A percentile compares a stretch with the other conserved stretches of the same genome.
Evolutionary conservation across 2,888 invertebrate genomes (phyloP).

Genomic region (Crematogaster levior): DNA sequence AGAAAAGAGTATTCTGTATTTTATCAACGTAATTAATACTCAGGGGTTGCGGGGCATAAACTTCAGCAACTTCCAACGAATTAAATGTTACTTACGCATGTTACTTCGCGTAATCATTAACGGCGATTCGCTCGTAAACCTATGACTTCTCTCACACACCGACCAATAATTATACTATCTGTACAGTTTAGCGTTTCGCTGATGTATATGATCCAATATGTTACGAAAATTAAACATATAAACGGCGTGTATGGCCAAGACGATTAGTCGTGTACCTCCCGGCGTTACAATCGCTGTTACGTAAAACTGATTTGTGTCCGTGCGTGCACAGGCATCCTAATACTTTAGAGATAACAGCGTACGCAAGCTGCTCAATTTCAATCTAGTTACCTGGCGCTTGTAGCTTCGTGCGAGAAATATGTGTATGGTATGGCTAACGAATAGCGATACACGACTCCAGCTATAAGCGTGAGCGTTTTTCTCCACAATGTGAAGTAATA

Average conservation of each 20-base stretch:
- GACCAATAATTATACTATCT: conserved; percentile 45
- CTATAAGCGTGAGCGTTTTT: background rate
- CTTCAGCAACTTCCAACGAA: conserved; percentile 45
- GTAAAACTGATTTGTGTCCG: conserved; percentile 24
- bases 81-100: conserved; percentile 51
- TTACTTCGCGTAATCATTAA: conserved; percentile 47
- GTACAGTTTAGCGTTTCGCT: background rate
- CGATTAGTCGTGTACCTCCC: conserved; percentile 7
- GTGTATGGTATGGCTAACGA: background rate
- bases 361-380: conserved; percentile 25
- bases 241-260: background rate
- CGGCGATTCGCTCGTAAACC: conserved; percentile 23
- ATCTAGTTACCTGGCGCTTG: conserved; percentile 32
- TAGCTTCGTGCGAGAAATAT: background rate
- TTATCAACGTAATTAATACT: conserved; percentile 49
- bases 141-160: conserved; percentile 31
- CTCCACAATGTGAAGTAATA: background rate
- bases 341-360: conserved; percentile 6
- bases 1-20: conserved; percentile 36
- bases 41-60: conserved; percentile 27
- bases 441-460: background rate
- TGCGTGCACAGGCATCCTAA: conserved; percentile 18
- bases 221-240: conserved; percentile 42
- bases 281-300: conserved; percentile 32
- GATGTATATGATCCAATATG: conserved; percentile 36